Evolutionary conservation across 2,113 vertebrate species (phyloP), one percentile per base, ranked within the genome.

Genomic region (Hyperopisus bebe): DNA sequence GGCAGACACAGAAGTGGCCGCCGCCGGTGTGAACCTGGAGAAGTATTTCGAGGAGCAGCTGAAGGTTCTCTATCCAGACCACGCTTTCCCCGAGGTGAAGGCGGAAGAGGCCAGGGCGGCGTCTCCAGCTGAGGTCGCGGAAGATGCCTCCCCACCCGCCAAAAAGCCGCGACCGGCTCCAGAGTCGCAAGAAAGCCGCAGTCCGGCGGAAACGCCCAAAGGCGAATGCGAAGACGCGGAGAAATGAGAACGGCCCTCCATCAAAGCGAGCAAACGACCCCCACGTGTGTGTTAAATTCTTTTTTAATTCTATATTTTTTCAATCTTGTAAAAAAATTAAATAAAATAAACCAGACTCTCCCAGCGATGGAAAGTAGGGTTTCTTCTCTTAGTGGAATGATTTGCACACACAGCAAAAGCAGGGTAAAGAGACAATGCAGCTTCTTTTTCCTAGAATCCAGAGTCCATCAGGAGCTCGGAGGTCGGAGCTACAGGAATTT

Each of bases 1-100:
- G 98, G 94, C 96, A 0, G 98, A 98, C 88, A 98, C 97, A 0
- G 98, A 99, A 91, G 97, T 99, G 46, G 98, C 98, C 0, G 97
- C 97, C 90, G 98, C 98, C 0, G 98, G 98, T 4, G 94, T 97
- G 83, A 98, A 97, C 94, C 94, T 99, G 90, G 96, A 98, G 90
- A 94, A 97, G 24, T 98, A 96, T 93, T 99, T 99, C 93, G 98
- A 99, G 92, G 96, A 97, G 90, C 97, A 97, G 93, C 90, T 99
- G 90, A 98, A 95, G 92, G 94, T 96, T 24, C 91, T 97, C 89
- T 99, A 97, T 90, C 97, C 98, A 0, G 97, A 97, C 0, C 97
- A 90, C 70, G 89, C 89, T 13, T 99, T 99, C 90, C 94, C 97
- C 0, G 95, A 95, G 9, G 94, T 95, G 19, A 95, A 95, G 74